Evolutionary conservation across 2,888 invertebrate species (phyloP).

Genomic region (Lathronympha strigana): DNA sequence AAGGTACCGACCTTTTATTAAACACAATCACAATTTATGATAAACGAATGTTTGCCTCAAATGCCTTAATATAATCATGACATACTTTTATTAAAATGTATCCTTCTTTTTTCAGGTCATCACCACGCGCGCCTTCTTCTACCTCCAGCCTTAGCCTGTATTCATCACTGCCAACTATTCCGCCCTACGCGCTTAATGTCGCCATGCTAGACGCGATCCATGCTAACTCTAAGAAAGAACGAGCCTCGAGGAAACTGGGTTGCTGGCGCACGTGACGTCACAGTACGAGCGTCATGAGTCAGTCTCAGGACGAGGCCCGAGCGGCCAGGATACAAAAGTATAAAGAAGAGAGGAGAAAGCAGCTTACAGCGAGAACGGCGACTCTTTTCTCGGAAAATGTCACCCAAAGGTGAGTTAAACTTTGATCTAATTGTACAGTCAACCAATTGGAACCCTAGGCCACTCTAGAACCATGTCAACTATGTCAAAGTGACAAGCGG

Average conservation of each 20-base stretch:
- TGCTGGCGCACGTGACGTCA: constrained; percentile 70
- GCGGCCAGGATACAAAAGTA: constrained; percentile 88
- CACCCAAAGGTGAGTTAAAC: constrained; percentile 68
- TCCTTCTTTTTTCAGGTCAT: constrained; percentile 61
- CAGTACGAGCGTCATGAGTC: constrained; percentile 67
- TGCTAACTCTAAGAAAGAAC: constrained; percentile 60
- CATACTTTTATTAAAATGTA: constrained; percentile 28
- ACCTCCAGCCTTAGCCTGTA: constrained; percentile 68
- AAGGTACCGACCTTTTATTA: too few relatives aligned
- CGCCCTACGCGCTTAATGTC: constrained; percentile 77
- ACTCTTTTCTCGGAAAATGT: constrained; percentile 87
- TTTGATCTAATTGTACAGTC: neutral
- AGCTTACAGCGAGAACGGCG: constrained; percentile 85
- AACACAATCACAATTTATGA: neutral
- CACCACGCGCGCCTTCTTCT: constrained; percentile 54
- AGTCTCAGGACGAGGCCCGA: constrained; percentile 78
- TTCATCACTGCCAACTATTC: constrained; percentile 79
- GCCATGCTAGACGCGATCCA: constrained; percentile 75
- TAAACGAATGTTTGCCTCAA: too few relatives aligned
- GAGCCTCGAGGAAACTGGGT: constrained; percentile 55
- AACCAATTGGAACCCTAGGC: too few relatives aligned
- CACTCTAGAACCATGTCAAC: too few relatives aligned
- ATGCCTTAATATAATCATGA: too few relatives aligned
- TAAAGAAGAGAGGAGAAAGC: constrained; percentile 89
- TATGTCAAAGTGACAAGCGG: too few relatives aligned